Base-by-base conservation (phyloP, 1,140 invertebrate genomes). In the Halotydeus destructor region DNA sequence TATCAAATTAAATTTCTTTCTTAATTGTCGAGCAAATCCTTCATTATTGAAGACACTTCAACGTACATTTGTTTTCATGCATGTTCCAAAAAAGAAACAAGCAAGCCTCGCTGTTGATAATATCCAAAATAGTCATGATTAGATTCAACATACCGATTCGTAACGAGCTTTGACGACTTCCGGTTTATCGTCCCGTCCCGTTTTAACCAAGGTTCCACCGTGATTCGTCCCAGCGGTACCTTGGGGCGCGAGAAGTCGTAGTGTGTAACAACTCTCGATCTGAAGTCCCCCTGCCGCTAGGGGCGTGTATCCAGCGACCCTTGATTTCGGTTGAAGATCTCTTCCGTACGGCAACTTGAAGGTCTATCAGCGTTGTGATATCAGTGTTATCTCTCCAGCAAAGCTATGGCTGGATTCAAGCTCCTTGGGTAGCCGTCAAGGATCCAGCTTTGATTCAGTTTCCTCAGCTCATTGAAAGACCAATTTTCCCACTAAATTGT, bases 361-460 rank as follows among this genome's bases (percentile, higher is more conserved):
- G 65, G 60, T 89, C 84, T 30, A 97, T 62, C 8, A 82, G 85
- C 32, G 80, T 59, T 63, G 85, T 74, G 5, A 85, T 65, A 19
- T 75, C 70, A 51, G 76, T 68, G n/a, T n/a, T n/a, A n/a, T 37
- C 56, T 49, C 4, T 66, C 53, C 14, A 60, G 51, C 16, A 96
- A 56, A 22, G 69, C 68, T 58, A 79, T 65, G 5, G 85, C 84
- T 60, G 94, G 88, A 2, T 61, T 55, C n/a, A 75, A 57, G 14
- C 84, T 94, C 41, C 88, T 70, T 1, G 88, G 88, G 61, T 88
- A 96, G 22, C 86, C 88, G 67, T 96, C 89, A 14, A 96, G 61
- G 21, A 96, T 61, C 79, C 82, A 93, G 45, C 72, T 72, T 45
- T 68, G 59, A 46, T 66, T 58, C 1, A 74, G 51, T 49, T 67